These are phyloP conservation scores for Pherbina coryleti DNA, from an alignment of 2,888 invertebrate species.

Conservation along the genomic window DNA sequence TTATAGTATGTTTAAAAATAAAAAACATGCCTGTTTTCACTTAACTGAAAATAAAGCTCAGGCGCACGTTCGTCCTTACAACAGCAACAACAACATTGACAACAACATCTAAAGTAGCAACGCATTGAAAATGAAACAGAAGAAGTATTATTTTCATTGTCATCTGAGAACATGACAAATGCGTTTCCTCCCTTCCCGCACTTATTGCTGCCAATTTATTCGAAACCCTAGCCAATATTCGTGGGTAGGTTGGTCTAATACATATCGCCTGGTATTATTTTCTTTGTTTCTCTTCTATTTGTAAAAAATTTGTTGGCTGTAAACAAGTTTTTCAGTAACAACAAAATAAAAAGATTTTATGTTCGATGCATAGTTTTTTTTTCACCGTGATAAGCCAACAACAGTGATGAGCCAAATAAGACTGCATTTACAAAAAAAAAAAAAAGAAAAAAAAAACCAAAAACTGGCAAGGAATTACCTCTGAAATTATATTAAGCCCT, in stretches of 20 bases:
- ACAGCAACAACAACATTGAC: constrained; percentile 6
- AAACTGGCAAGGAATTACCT: too few species aligned
- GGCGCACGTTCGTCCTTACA: constrained; percentile 1
- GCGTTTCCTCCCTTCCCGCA: neutral
- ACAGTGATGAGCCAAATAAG: neutral
- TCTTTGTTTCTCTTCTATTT: neutral
- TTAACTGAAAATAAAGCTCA: neutral
- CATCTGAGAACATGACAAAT: constrained; percentile 22
- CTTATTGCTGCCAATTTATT: neutral
- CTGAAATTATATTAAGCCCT: too few species aligned
- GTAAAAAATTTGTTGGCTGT: neutral
- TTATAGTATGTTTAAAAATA: too few species aligned
- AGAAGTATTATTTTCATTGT: constrained; percentile 21
- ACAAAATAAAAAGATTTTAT: neutral
- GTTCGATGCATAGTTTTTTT: neutral
- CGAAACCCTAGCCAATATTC: neutral
- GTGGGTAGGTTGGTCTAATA: neutral
- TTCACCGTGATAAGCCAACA: neutral
- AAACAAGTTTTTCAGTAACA: neutral
- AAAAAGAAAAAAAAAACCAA: too few species aligned
- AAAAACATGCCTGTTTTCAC: neutral
- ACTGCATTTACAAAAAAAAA: too few species aligned
- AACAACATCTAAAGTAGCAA: neutral
- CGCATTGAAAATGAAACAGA: constrained; percentile 13
- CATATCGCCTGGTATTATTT: neutral